Percentiles rank a stretch among this genome's conserved stretches.
Evolutionary conservation across 1,140 invertebrate species (phyloP).

Genomic region (Homarus americanus): DNA sequence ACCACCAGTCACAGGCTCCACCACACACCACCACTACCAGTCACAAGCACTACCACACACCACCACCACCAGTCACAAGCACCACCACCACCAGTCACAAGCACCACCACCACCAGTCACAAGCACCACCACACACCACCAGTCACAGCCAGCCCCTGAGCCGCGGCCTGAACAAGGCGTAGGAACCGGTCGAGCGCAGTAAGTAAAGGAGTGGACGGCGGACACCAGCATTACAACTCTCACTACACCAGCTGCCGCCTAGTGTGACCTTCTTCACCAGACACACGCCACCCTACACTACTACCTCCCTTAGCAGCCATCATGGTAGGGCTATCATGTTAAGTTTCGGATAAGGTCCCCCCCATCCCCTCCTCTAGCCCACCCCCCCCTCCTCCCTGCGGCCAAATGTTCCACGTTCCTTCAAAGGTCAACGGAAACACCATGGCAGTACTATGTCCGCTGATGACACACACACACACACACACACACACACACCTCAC

Average conservation of each 20-base stretch:
- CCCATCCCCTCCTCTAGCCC: not conserved
- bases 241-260: not conserved
- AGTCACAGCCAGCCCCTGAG: not conserved
- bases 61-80: not conserved
- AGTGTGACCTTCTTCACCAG: not conserved
- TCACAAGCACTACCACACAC: not conserved
- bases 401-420: not conserved
- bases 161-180: not conserved
- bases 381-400: not conserved
- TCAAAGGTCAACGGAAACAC: conserved; percentile 10
- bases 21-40: not conserved
- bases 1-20: not conserved
- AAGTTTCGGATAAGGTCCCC: too few species aligned
- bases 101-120: not conserved
- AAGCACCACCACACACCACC: not conserved
- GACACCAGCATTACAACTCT: not conserved
- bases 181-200: not conserved
- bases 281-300: too few species aligned
- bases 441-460: not conserved
- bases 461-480: not conserved
- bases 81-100: not conserved
- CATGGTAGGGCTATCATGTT: not conserved
- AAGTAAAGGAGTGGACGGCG: not conserved
- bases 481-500: not conserved
- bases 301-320: too few species aligned